These are phyloP conservation scores for Campaea margaritaria DNA, from an alignment of 2,888 invertebrate genomes.

Conservation along the genomic window DNA sequence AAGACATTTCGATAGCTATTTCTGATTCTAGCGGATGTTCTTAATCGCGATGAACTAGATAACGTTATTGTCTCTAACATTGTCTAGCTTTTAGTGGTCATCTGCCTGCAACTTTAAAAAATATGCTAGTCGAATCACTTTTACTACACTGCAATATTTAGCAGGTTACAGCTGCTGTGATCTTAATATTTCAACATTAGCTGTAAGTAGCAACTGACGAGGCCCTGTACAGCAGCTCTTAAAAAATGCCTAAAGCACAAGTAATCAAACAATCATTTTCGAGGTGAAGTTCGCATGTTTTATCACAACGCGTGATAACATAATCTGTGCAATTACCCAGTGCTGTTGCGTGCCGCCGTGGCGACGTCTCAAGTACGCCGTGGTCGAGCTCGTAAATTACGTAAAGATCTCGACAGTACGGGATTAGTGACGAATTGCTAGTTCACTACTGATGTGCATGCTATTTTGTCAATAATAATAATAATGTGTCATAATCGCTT, in stretches of 20 bases:
- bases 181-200: no score
- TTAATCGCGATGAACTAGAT: no score
- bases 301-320: slow-evolving; percentile 43
- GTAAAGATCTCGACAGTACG: neutral
- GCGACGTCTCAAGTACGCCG: neutral
- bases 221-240: neutral
- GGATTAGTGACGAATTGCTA: neutral
- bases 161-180: no score
- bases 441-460: no score
- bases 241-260: slow-evolving; percentile 3
- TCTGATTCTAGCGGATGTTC: no score
- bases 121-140: no score
- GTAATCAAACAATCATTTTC: slow-evolving; percentile 27
- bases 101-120: no score
- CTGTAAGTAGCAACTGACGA: neutral
- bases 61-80: no score
- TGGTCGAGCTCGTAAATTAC: neutral
- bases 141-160: no score
- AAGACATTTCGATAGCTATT: slow-evolving; percentile 8
- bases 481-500: no score
- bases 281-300: slow-evolving; percentile 53
- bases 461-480: no score
- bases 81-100: no score
- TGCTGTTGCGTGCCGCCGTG: slow-evolving; percentile 17
- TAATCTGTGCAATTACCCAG: slow-evolving; percentile 45